Percentiles rank a stretch among this genome's conserved stretches.
phyloP scores from a whole-genome alignment of 2,888 invertebrate genomes.

The Megastigmus dorsalis region DNA sequence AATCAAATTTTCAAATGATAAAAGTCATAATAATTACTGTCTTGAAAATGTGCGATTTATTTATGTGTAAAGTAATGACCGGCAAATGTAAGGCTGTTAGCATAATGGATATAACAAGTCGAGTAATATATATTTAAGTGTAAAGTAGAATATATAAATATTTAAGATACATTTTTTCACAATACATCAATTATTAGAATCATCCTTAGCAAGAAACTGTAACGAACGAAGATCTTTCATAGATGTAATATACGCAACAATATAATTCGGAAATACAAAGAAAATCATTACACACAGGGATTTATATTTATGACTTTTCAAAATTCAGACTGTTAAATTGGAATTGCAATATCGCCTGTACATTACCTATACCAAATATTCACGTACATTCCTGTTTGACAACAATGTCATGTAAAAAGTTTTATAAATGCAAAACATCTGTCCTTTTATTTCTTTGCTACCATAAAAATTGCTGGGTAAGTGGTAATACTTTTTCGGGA shows the following conservation, averaged over 20 bases:
- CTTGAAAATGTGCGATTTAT: neutral
- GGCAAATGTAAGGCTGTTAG: neutral
- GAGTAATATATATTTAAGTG: neutral
- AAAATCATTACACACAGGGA: constrained; percentile 16
- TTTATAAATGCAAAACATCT: neutral
- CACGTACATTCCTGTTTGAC: constrained; percentile 8
- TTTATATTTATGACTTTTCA: constrained; percentile 19
- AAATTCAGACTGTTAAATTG: neutral
- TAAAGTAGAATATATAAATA: constrained; percentile 2
- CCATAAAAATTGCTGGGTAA: neutral
- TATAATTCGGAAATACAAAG: too few species aligned
- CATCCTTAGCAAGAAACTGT: too few species aligned
- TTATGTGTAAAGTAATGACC: neutral
- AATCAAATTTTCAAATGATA: neutral
- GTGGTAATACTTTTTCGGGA: too few species aligned
- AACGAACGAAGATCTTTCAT: too few species aligned
- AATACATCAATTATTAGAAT: too few species aligned
- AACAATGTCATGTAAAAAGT: neutral
- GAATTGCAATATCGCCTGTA: neutral
- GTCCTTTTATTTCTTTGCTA: neutral
- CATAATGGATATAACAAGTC: neutral
- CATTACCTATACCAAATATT: constrained; percentile 7
- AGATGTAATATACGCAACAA: too few species aligned
- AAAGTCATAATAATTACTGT: neutral
- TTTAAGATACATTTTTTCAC: constrained; percentile 1